These are phyloP conservation scores for Dermochelys coriacea DNA, from an alignment of 2,797 vertebrate genomes.

Conservation along the genomic window DNA sequence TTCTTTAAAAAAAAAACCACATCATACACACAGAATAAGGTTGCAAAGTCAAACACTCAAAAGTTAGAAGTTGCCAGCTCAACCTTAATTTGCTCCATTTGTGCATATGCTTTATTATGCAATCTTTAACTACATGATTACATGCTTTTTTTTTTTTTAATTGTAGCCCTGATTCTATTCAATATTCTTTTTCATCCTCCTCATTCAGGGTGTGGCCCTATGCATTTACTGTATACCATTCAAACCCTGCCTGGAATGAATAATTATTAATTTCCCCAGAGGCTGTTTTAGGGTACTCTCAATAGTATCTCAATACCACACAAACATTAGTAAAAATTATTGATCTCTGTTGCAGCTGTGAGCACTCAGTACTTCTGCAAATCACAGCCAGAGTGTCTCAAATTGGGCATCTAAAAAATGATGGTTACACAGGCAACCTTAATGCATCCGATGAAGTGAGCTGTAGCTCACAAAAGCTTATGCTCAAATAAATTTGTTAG, in stretches of 20 bases:
- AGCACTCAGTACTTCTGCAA: not conserved
- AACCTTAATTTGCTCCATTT: not conserved
- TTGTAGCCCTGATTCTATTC: not conserved
- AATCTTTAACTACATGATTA: not conserved
- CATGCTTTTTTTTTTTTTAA: not conserved
- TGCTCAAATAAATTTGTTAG: too few relatives aligned
- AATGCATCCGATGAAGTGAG: too few relatives aligned
- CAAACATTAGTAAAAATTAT: not conserved
- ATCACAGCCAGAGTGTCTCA: not conserved
- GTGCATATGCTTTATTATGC: not conserved
- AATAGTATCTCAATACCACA: not conserved
- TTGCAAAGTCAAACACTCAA: not conserved
- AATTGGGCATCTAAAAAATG: not conserved
- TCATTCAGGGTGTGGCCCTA: not conserved
- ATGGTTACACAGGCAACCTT: not conserved
- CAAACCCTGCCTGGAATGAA: not conserved
- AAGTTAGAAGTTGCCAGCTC: not conserved
- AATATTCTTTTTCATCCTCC: not conserved
- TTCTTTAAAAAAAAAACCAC: not conserved
- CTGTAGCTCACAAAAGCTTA: too few relatives aligned
- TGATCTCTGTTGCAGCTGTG: not conserved
- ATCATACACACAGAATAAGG: not conserved
- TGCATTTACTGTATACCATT: not conserved
- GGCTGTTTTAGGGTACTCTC: not conserved
- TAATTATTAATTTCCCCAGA: not conserved